Base-by-base conservation (phyloP, 2,797 vertebrate species). In the Pseudochaenichthys georgianus region DNA sequence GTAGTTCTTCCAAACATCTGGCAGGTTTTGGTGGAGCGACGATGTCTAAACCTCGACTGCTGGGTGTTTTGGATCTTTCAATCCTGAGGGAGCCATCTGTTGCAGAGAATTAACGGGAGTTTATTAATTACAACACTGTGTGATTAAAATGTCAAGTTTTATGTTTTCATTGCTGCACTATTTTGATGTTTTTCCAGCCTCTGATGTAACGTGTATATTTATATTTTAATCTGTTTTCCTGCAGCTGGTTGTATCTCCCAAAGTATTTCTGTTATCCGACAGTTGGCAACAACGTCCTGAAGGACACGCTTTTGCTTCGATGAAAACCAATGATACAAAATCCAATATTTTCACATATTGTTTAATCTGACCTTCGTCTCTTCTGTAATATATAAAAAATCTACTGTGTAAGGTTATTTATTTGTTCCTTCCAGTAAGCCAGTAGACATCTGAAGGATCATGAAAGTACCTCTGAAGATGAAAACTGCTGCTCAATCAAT, bases 1-100 rank as follows among this genome's bases (percentile, higher is more conserved):
- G 81, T 0, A 50, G 59, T 10, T 53, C 3, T 6, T 90, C 92
- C 55, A 85, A 73, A 73, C 50, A 73, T 81, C 92, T 85, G 72
- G 82, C 78, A 67, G 93, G 91, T 88, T 93, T 93, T 0, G 78
- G 75, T 16, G 91, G 90, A 54, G 81, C 15, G 3, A 13, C 31
- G 4, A 61, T 19, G 41, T 87, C 86, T 13, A 87, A 83, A 1
- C 78, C 77, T 64, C 13, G 79, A 43, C 64, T 75, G 78, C 78
- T 80, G 41, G 59, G 11, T 0, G 70, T 63, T 65, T 62, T 87
- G 42, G 75, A 60, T 75, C 78, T 83, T 59, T 92, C 84, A 1
- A 45, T 12, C 84, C 78, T 78, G 9, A 67, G 68, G 61, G 89
- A 91, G 0, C 79, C 89, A 3, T 91, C 94, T 94, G 87, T 13